Percentiles rank a stretch among this genome's conserved stretches.
phyloP scores from a whole-genome alignment of 2,888 invertebrate genomes.

The Zhuqinia jingwanae region DNA sequence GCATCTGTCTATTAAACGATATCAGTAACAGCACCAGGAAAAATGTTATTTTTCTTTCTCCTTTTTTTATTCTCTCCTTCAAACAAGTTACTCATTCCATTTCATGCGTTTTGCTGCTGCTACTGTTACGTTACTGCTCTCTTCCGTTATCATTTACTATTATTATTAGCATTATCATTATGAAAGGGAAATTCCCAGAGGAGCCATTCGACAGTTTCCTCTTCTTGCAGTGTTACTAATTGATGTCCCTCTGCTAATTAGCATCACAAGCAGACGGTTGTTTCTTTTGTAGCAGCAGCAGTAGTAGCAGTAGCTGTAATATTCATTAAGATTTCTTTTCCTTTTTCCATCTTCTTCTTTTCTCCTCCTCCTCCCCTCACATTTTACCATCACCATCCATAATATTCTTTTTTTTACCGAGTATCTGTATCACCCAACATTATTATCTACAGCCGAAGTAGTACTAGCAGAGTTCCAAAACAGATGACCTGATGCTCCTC shows the following conservation, averaged over 20 bases:
- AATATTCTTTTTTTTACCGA: not conserved
- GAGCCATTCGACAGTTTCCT: conserved; percentile 62
- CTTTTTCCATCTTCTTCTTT: conserved; percentile 23
- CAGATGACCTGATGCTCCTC: conserved; percentile 36
- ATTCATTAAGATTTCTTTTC: conserved; percentile 66
- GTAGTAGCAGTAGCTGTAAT: not conserved
- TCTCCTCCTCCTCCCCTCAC: conserved; percentile 32
- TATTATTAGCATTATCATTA: conserved; percentile 33
- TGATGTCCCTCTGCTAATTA: conserved; percentile 73
- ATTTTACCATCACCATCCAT: not conserved
- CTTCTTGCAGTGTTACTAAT: conserved; percentile 70
- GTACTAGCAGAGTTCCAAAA: conserved; percentile 21
- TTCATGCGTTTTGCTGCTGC: not conserved
- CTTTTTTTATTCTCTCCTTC: conserved; percentile 9
- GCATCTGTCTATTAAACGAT: conserved; percentile 36
- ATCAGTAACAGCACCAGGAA: conserved; percentile 12
- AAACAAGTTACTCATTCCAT: not conserved
- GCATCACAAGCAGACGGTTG: conserved; percentile 63
- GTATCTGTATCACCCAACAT: not conserved
- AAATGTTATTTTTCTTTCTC: conserved; percentile 33
- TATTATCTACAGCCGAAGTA: not conserved
- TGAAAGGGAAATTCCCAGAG: conserved; percentile 55
- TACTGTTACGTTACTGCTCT: not conserved
- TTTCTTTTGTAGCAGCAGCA: conserved; percentile 38
- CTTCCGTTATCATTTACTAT: conserved; percentile 27